Conservation (phyloP, 2,888 invertebrate genomes). For the Limnephilus rhombicus region DNA sequence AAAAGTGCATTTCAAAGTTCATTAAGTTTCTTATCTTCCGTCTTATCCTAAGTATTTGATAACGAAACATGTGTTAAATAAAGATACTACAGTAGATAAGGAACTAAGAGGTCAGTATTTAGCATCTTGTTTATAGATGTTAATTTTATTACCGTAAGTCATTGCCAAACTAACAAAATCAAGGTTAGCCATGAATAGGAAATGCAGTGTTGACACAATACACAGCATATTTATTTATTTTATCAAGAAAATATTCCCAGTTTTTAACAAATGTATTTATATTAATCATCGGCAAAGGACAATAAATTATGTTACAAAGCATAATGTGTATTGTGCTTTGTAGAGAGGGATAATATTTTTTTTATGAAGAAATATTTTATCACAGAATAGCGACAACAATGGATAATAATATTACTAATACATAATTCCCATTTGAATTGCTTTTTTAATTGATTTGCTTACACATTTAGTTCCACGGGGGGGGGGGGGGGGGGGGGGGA, state of each 20-base stretch:
- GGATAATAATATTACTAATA: not conserved
- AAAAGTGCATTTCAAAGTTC: not conserved
- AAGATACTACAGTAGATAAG: conserved; percentile 17
- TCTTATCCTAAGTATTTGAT: not conserved
- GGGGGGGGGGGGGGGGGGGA: not conserved
- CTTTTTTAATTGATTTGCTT: not conserved
- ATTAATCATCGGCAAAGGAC: not conserved
- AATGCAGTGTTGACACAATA: not conserved
- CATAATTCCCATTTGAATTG: not conserved
- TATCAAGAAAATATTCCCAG: not conserved
- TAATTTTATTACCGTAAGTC: conserved; percentile 11
- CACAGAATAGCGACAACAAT: not conserved
- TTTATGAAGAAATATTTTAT: not conserved
- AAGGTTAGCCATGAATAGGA: not conserved
- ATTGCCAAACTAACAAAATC: conserved; percentile 8
- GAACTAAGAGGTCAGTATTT: not conserved
- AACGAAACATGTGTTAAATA: not conserved
- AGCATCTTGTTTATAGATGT: not conserved
- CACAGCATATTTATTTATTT: not conserved
- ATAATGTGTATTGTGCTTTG: not conserved
- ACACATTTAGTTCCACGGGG: not conserved
- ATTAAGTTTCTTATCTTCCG: not conserved
- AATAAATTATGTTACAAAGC: not conserved
- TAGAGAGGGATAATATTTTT: not conserved
- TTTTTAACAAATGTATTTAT: not conserved